A percentile compares a stretch with the other conserved stretches of the same genome.
These are phyloP conservation scores for Hydractinia echinata DNA, from an alignment of 30 jellyfish, hydroid and myxozoan genomes.

Conservation along the genomic window DNA sequence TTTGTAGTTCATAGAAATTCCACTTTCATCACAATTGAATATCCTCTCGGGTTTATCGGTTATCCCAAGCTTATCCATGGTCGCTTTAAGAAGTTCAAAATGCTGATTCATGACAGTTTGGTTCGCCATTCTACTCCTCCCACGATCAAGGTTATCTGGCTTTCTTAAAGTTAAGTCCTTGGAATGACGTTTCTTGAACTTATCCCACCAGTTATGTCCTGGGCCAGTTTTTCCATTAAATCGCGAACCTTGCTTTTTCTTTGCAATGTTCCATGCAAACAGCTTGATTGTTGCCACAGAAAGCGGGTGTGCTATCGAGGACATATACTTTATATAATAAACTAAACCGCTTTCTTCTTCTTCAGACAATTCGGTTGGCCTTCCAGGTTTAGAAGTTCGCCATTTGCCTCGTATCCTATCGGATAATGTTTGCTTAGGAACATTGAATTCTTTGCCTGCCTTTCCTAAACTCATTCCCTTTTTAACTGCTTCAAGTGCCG, in stretches of 20 bases:
- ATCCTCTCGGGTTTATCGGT: no score
- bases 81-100: neutral
- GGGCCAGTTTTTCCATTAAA: neutral
- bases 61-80: no score
- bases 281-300: neutral
- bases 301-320: constrained; percentile 1
- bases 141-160: neutral
- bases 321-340: neutral
- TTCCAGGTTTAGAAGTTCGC: neutral
- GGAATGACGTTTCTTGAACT: neutral
- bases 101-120: constrained; percentile 5
- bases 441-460: neutral
- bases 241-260: neutral
- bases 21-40: no score
- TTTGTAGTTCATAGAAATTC: no score
- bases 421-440: neutral
- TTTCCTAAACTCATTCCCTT: neutral
- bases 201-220: neutral
- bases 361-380: neutral
- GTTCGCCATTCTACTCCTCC: neutral
- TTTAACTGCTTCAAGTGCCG: neutral
- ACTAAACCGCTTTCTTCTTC: neutral
- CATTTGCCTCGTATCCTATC: neutral
- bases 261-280: neutral
- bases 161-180: neutral